These are phyloP conservation scores for Antigone vipio DNA, from an alignment of 2,113 vertebrate genomes.

Conservation along the genomic window DNA sequence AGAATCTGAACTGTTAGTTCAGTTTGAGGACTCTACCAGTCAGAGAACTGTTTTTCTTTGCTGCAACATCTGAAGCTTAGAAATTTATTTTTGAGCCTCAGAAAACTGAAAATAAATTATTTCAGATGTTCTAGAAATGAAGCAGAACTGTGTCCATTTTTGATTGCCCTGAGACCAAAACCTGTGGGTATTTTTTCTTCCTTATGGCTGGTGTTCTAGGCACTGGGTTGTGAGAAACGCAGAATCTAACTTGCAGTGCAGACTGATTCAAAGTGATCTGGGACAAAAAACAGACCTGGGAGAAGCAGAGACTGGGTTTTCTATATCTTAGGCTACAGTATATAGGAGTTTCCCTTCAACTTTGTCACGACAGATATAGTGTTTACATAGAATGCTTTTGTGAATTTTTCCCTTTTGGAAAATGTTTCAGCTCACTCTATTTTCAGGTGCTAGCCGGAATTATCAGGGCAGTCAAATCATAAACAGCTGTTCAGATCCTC, in stretches of 20 bases:
- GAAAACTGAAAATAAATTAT: neutral
- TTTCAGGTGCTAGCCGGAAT: neutral
- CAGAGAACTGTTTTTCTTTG: neutral
- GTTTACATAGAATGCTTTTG: neutral
- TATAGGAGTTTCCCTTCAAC: neutral
- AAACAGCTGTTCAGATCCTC: neutral
- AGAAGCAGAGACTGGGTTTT: neutral
- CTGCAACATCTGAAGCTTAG: neutral
- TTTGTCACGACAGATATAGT: neutral
- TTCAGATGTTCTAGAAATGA: neutral
- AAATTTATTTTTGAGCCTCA: neutral
- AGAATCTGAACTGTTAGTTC: neutral
- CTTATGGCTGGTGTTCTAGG: neutral
- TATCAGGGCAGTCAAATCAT: neutral
- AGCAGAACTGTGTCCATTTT: neutral
- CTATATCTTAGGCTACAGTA: neutral
- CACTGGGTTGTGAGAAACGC: neutral
- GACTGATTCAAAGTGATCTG: neutral
- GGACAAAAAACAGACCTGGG: neutral
- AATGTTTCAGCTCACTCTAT: neutral
- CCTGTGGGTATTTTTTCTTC: neutral
- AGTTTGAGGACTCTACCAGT: neutral
- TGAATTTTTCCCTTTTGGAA: neutral
- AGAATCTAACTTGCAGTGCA: neutral
- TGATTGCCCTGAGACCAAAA: neutral